Conservation (phyloP, 1,140 invertebrate genomes). For the Trigoniulus corallinus region DNA sequence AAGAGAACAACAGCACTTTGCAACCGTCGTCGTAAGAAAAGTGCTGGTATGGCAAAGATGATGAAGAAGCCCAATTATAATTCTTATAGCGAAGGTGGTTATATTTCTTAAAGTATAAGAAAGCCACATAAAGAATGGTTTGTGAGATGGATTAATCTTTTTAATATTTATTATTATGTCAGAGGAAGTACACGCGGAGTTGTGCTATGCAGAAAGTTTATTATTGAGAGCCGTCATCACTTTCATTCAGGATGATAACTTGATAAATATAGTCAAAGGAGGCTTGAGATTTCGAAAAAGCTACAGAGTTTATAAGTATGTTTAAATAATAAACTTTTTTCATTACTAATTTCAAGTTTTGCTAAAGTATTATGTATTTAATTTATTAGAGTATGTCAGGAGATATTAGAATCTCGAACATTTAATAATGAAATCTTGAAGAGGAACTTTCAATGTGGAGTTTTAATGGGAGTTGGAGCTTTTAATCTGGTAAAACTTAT, state of each 20-base stretch:
- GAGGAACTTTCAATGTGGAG: slow-evolving; percentile 85
- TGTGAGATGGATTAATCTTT: too few relatives aligned
- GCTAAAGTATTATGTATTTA: too few relatives aligned
- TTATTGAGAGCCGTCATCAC: slow-evolving; percentile 73
- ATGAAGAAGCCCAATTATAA: too few relatives aligned
- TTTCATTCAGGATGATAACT: slow-evolving; percentile 85
- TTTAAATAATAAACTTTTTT: too few relatives aligned
- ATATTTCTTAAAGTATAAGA: too few relatives aligned
- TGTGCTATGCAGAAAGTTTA: slow-evolving; percentile 82
- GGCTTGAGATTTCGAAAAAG: slow-evolving; percentile 83
- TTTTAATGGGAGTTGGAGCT: slow-evolving; percentile 77
- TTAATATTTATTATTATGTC: too few relatives aligned
- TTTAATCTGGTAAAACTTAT: slow-evolving; percentile 58
- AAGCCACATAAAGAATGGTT: too few relatives aligned
- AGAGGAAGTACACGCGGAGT: slow-evolving; percentile 85
- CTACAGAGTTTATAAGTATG: slow-evolving; percentile 82
- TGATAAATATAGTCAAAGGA: slow-evolving; percentile 82
- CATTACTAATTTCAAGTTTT: too few relatives aligned
- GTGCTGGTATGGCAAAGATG: too few relatives aligned
- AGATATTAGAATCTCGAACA: slow-evolving; percentile 55
- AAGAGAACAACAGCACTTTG: too few relatives aligned
- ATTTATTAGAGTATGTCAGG: slow-evolving; percentile 55
- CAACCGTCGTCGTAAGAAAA: too few relatives aligned
- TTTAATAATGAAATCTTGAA: slow-evolving; percentile 48
- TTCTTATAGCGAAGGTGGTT: too few relatives aligned